Evolutionary conservation across 2,888 invertebrate species (phyloP).

Genomic region (Eremobia ochroleuca): DNA sequence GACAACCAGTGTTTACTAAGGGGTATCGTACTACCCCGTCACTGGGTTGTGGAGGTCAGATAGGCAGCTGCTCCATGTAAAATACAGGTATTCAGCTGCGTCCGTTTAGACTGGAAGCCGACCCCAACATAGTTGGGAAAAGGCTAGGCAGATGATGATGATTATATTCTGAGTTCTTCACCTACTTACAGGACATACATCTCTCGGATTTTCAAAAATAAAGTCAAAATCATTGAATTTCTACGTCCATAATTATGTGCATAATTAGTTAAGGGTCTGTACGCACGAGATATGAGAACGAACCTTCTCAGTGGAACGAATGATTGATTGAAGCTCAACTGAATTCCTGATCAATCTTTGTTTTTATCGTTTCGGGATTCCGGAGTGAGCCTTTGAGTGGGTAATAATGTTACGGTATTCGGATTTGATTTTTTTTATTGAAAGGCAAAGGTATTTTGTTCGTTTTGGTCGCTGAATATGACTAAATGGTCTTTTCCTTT

Average conservation of each 20-base stretch:
- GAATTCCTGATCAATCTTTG: constrained; percentile 56
- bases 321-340: constrained; percentile 45
- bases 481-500: background rate
- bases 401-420: constrained; percentile 28
- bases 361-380: constrained; percentile 50
- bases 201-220: background rate
- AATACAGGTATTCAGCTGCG: no score
- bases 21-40: no score
- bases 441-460: background rate
- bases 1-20: no score
- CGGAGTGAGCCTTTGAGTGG: constrained; percentile 31
- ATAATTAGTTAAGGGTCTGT: constrained; percentile 56
- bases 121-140: no score
- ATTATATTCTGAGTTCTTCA: background rate
- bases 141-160: no score
- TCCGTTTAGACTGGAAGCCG: no score
- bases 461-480: background rate
- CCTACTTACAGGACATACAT: background rate
- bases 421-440: constrained; percentile 26
- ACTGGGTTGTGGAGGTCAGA: no score
- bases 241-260: constrained; percentile 42
- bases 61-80: no score
- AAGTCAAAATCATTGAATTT: background rate
- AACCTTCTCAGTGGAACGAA: constrained; percentile 36
- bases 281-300: constrained; percentile 52